Evolutionary conservation across 2,113 vertebrate species (phyloP).

Genomic region (Haliaeetus leucogaster): DNA sequence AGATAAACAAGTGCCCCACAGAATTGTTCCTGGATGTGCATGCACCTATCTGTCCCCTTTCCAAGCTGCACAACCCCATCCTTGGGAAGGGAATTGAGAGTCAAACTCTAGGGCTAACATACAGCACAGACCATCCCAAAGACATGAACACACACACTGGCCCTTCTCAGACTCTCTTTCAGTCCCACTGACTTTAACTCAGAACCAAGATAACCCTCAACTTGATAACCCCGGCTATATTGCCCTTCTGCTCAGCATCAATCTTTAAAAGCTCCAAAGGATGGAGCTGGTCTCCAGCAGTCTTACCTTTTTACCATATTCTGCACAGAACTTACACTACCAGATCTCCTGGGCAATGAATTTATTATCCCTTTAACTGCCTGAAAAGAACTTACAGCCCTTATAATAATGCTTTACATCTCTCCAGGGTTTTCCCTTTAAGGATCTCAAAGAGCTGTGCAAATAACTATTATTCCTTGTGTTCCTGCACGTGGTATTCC

Average conservation of each 20-base stretch:
- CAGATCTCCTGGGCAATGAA: conserved; percentile 29
- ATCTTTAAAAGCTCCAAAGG: neutral
- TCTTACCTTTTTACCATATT: neutral
- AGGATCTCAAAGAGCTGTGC: conserved; percentile 31
- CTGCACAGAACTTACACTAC: neutral
- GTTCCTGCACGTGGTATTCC: neutral
- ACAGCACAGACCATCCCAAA: neutral
- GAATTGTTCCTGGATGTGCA: neutral
- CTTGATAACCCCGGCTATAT: neutral
- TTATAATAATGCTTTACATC: conserved; percentile 7
- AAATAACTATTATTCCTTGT: neutral
- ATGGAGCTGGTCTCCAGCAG: neutral
- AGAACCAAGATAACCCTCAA: neutral
- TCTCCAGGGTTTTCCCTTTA: neutral
- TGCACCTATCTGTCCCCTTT: too few species aligned
- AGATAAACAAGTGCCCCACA: neutral
- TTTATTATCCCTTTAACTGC: conserved; percentile 49
- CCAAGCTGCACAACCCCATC: neutral
- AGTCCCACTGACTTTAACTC: neutral
- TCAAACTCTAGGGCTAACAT: neutral
- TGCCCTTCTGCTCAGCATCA: neutral
- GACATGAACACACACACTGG: too few species aligned
- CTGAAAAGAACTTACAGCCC: conserved; percentile 35
- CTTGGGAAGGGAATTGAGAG: neutral
- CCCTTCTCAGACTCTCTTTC: neutral